These are phyloP conservation scores for Aphelenchoides fujianensis DNA, from an alignment of 1,140 invertebrate species.

Conservation along the genomic window DNA sequence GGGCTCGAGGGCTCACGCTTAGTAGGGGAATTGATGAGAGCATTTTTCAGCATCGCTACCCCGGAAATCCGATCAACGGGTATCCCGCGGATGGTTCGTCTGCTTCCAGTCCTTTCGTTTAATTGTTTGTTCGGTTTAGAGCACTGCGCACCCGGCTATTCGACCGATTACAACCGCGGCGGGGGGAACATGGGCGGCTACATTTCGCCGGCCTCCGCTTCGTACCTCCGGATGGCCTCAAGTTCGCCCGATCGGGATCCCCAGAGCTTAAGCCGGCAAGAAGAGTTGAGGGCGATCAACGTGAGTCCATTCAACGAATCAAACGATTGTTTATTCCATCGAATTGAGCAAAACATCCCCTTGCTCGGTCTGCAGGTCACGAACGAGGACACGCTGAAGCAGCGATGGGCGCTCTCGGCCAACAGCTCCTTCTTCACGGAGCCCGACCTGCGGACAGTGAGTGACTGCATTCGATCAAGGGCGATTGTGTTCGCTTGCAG, in stretches of 20 bases:
- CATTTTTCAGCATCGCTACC: neutral
- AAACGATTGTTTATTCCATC: neutral
- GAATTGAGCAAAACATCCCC: conserved; percentile 17
- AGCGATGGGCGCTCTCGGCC: conserved; percentile 12
- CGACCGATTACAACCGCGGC: neutral
- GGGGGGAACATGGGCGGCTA: neutral
- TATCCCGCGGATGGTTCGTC: neutral
- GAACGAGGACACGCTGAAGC: conserved; percentile 17
- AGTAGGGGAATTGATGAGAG: neutral
- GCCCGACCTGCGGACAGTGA: conserved; percentile 4
- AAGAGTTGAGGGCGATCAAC: neutral
- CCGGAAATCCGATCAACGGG: neutral
- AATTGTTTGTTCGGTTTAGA: too few species aligned
- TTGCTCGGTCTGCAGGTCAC: conserved; percentile 1
- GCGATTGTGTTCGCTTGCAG: neutral
- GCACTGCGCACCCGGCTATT: neutral
- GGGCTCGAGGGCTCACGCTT: too few species aligned
- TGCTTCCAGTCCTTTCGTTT: neutral
- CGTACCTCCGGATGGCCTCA: neutral
- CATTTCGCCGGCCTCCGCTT: neutral
- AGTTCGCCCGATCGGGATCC: neutral
- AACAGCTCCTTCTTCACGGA: conserved; percentile 13
- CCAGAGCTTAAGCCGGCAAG: neutral
- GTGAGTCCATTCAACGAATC: conserved; percentile 2
- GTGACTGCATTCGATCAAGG: neutral